Percentiles rank a stretch among this genome's conserved stretches.
These are phyloP conservation scores for Colletes gigas DNA, from an alignment of 1,140 invertebrate species.

Conservation along the genomic window DNA sequence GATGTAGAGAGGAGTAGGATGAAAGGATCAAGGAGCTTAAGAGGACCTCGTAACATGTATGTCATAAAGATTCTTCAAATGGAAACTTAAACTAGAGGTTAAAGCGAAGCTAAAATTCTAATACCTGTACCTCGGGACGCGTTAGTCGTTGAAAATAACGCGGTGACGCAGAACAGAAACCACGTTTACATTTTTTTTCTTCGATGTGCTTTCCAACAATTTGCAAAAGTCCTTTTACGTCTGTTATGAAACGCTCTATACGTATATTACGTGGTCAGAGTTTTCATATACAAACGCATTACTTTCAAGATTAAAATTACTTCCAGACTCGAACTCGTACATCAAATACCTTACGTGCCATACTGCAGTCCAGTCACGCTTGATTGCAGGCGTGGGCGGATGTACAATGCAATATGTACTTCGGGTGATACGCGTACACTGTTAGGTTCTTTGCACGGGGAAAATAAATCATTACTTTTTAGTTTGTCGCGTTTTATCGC, in stretches of 20 bases:
- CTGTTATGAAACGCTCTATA: too few relatives aligned
- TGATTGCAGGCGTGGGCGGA: conserved; percentile 3
- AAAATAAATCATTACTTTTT: neutral
- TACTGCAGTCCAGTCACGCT: neutral
- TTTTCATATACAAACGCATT: neutral
- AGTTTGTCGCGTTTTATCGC: neutral
- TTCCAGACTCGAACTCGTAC: neutral
- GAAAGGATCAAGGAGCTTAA: conserved; percentile 48
- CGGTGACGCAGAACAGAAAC: too few relatives aligned
- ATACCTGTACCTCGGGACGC: neutral
- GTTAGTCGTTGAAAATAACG: neutral
- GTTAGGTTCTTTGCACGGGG: neutral
- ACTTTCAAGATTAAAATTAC: neutral
- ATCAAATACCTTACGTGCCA: neutral
- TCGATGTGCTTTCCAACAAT: too few relatives aligned
- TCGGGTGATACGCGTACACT: neutral
- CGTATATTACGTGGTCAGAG: neutral
- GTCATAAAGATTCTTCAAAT: conserved; percentile 13
- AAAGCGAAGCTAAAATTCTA: neutral
- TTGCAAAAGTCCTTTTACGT: too few relatives aligned
- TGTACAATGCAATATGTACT: neutral
- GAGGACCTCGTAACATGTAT: conserved; percentile 10
- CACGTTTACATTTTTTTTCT: too few relatives aligned
- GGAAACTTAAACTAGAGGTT: neutral
- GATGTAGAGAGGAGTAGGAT: neutral